Conservation (phyloP, 2,797 vertebrate species). For the Bryconaethiops microstoma region DNA sequence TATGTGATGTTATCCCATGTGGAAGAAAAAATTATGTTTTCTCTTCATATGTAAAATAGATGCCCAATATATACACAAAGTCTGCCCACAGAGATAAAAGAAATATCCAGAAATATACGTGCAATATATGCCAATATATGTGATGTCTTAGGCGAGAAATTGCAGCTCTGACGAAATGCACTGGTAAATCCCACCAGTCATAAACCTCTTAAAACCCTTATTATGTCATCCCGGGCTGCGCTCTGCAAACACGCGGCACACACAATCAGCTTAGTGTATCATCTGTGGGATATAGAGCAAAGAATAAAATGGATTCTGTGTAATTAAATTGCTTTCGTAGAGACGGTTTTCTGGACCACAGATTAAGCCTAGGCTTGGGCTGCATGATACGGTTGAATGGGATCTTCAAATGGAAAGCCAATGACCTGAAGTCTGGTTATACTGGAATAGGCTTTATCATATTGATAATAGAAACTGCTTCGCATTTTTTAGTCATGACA, state of each 20-base stretch:
- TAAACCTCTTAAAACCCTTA: slow-evolving; percentile 54
- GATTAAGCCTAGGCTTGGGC: slow-evolving; percentile 13
- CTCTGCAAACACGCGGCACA: slow-evolving; percentile 34
- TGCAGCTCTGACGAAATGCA: slow-evolving; percentile 30
- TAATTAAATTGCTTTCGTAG: slow-evolving; percentile 38
- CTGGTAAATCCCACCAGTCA: slow-evolving; percentile 46
- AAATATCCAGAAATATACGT: too few species aligned
- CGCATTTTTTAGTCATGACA: neutral
- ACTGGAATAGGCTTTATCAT: neutral
- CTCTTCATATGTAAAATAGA: too few species aligned
- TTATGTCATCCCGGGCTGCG: slow-evolving; percentile 56
- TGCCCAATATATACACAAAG: too few species aligned
- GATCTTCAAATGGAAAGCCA: neutral
- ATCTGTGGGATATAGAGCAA: slow-evolving; percentile 21
- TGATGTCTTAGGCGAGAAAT: neutral
- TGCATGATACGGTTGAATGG: neutral
- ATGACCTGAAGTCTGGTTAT: neutral
- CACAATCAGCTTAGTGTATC: slow-evolving; percentile 40
- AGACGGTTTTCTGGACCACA: slow-evolving; percentile 14
- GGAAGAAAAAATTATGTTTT: neutral
- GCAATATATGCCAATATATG: neutral
- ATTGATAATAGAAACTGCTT: neutral
- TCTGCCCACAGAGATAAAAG: too few species aligned
- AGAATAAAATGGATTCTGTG: slow-evolving; percentile 25
- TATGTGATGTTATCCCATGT: neutral